A percentile compares a stretch with the other conserved stretches of the same genome.
Evolutionary conservation across 1,140 invertebrate genomes (phyloP).

Genomic region (Zophobas morio): DNA sequence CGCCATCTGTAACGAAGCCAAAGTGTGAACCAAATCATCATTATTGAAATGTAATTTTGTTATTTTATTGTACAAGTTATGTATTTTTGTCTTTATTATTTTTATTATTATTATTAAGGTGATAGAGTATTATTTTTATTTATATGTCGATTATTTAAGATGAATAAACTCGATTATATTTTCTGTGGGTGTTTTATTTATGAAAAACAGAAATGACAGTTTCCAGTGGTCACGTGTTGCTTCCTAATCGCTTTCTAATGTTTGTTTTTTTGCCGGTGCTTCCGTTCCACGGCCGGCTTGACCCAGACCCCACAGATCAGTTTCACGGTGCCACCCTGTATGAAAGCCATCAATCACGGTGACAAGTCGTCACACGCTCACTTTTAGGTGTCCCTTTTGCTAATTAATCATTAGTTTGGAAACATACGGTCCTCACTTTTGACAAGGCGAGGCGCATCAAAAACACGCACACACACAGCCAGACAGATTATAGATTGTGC

Average conservation of each 20-base stretch:
- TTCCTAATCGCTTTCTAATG: slow-evolving; percentile 12
- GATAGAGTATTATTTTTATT: slow-evolving; percentile 1
- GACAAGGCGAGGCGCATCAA: not conserved
- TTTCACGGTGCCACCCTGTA: slow-evolving; percentile 24
- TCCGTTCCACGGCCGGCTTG: slow-evolving; percentile 2
- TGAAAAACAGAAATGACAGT: not conserved
- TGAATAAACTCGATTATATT: not conserved
- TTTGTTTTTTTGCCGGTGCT: slow-evolving; percentile 3
- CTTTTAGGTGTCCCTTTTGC: slow-evolving; percentile 44
- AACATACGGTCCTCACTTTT: slow-evolving; percentile 14
- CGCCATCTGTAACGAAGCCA: too few species aligned
- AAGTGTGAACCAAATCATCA: too few species aligned
- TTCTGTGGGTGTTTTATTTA: not conserved
- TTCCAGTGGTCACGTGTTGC: not conserved
- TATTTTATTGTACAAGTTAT: too few species aligned
- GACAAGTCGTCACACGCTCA: slow-evolving; percentile 46
- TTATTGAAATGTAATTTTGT: too few species aligned
- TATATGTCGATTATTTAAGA: not conserved
- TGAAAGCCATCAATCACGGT: slow-evolving; percentile 33
- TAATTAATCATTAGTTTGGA: slow-evolving; percentile 46
- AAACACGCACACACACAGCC: too few species aligned
- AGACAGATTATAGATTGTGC: too few species aligned
- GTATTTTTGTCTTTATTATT: not conserved
- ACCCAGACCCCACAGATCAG: slow-evolving; percentile 13
- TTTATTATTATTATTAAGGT: not conserved